Conservation (phyloP, 2,113 vertebrate species). For the Athene cunicularia region DNA sequence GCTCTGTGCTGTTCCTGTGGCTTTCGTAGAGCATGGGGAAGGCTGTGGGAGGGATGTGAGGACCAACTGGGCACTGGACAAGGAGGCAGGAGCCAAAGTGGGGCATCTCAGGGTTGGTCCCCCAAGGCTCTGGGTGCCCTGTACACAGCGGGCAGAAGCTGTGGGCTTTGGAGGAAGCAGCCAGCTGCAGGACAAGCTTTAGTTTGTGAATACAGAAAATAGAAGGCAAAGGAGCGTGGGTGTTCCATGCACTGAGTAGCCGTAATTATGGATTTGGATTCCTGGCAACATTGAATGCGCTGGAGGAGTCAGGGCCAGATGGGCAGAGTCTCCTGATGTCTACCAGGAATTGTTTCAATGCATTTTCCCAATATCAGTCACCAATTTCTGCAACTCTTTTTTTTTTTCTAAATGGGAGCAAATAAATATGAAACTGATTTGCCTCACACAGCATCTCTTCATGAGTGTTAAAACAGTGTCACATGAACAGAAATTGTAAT, state of each 20-base stretch:
- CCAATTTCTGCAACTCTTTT: not conserved
- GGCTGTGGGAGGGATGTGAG: not conserved
- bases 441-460: not conserved
- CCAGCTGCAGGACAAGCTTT: constrained; percentile 15
- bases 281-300: constrained; percentile 8
- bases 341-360: constrained; percentile 27
- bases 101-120: rapidly evolving
- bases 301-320: constrained; percentile 57
- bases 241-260: constrained; percentile 11
- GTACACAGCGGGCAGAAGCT: too few species aligned
- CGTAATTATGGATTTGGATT: constrained; percentile 51
- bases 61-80: rapidly evolving
- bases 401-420: not conserved
- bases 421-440: not conserved
- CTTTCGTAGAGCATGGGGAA: not conserved
- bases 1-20: not conserved
- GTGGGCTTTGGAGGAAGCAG: not conserved
- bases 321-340: constrained; percentile 40
- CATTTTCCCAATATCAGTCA: constrained; percentile 11
- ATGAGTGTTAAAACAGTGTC: not conserved
- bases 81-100: not conserved
- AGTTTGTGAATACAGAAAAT: not conserved
- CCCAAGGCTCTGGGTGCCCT: rapidly evolving
- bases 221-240: not conserved
- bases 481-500: not conserved